These are phyloP conservation scores for Myotis planiceps DNA, from an alignment of 2,797 vertebrate genomes.

Conservation along the genomic window DNA sequence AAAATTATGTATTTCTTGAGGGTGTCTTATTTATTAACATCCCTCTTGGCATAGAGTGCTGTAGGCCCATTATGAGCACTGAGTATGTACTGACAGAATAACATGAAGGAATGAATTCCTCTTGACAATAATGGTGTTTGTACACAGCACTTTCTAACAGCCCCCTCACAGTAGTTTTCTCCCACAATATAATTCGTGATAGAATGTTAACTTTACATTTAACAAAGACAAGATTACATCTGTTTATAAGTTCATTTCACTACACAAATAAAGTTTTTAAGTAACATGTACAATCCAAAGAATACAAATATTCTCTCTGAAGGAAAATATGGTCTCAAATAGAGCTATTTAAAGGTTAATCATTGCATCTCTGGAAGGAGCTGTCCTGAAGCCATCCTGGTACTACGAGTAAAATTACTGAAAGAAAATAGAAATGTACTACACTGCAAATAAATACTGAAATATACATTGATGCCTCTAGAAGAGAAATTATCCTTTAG, in stretches of 20 bases:
- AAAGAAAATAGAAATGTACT: slow-evolving; percentile 36
- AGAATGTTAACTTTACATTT: slow-evolving; percentile 44
- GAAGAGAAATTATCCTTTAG: slow-evolving; percentile 69
- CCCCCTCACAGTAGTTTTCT: neutral
- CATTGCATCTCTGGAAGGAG: slow-evolving; percentile 30
- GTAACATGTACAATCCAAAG: slow-evolving; percentile 57
- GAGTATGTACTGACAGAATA: neutral
- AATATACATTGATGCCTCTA: slow-evolving; percentile 53
- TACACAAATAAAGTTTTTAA: slow-evolving; percentile 65
- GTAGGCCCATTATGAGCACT: neutral
- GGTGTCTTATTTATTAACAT: neutral
- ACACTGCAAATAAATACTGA: slow-evolving; percentile 67
- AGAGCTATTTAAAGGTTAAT: slow-evolving; percentile 54
- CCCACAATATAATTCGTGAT: neutral
- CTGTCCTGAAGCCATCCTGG: slow-evolving; percentile 23
- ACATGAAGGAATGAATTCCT: neutral
- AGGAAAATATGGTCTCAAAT: slow-evolving; percentile 67
- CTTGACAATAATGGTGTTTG: neutral
- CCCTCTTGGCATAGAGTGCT: neutral
- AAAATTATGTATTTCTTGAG: neutral
- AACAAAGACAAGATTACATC: slow-evolving; percentile 6
- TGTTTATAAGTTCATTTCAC: slow-evolving; percentile 60
- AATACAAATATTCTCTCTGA: slow-evolving; percentile 67
- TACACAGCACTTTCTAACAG: neutral
- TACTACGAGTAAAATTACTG: slow-evolving; percentile 53